These are phyloP conservation scores for Muscicapa adusta DNA, from an alignment of 2,113 vertebrate species.

Conservation along the genomic window DNA sequence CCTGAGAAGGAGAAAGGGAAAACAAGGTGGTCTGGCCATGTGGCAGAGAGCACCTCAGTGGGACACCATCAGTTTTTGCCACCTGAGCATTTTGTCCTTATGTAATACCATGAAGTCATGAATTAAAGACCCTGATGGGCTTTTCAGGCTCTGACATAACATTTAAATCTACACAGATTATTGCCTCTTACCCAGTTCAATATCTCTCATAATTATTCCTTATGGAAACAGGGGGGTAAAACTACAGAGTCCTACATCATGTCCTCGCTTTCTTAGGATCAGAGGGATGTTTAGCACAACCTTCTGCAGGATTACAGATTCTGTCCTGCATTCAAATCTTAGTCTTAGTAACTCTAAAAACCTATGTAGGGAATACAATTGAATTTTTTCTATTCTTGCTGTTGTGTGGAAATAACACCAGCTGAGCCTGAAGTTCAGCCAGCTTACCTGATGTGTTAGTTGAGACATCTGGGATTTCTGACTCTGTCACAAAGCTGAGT, in stretches of 20 bases:
- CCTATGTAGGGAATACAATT: background rate
- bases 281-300: background rate
- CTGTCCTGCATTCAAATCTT: background rate
- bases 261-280: background rate
- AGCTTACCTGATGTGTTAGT: background rate
- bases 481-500: background rate
- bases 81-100: background rate
- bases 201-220: background rate
- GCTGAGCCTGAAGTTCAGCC: background rate
- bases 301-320: background rate
- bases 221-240: background rate
- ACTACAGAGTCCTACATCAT: background rate
- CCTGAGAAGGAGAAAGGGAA: background rate
- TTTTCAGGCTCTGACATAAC: background rate
- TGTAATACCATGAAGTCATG: background rate
- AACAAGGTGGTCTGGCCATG: rapidly evolving
- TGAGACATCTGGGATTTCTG: background rate
- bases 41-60: background rate
- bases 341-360: background rate
- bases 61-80: background rate
- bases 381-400: background rate
- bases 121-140: background rate
- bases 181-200: background rate
- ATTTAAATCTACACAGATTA: background rate
- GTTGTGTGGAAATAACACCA: background rate